Base-by-base conservation (phyloP, 2,888 invertebrate species). In the Therioaphis trifolii region DNA sequence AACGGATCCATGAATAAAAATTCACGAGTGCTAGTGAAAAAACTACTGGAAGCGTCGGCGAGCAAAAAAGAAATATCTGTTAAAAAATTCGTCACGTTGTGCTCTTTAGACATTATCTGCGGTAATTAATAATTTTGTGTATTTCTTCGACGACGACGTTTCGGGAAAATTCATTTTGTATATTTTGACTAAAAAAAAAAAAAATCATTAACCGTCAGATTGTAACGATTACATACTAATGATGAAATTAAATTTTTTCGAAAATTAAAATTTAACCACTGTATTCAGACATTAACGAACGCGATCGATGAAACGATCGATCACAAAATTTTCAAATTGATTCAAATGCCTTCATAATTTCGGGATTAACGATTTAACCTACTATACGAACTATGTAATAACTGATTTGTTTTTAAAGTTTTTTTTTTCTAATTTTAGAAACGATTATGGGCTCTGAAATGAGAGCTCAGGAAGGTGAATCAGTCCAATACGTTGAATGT, bases 1-100 rank as follows among this genome's bases (percentile, higher is more conserved):
- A 88, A 92, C 78, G 90, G 91, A 85, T 91, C 93, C 0, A 92
- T 93, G 87, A 91, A 91, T 86, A 91, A 92, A 46, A 74, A 85
- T 63, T 77, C 85, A 0, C 63, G 71, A 5, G 29, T 76, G 24
- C 61, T 85, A 29, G 35, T 69, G 5, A 74, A 84, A 63, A 84
- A 85, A 46, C 40, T 85, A 11, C 9, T 68, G 11, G 29, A 68
- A 9, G 49, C 68, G 24, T 69, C 63, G 3, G 27, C 27, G 5
- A 24, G n/a, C 21, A 27, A n/a, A 18, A 43, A 12, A 55, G 52
- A 52, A 27, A 55, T 74, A 4, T 29, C 21, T 69, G 40, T 79
- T 24, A 0, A 1, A 18, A 52, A 79, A n/a, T 69, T 69, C 43
- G 29, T 69, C 0, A 49, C 40, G 15, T 35, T 71, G 29, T 78